phyloP scores from a whole-genome alignment of 2,888 invertebrate species.

The Teleogryllus oceanicus region DNA sequence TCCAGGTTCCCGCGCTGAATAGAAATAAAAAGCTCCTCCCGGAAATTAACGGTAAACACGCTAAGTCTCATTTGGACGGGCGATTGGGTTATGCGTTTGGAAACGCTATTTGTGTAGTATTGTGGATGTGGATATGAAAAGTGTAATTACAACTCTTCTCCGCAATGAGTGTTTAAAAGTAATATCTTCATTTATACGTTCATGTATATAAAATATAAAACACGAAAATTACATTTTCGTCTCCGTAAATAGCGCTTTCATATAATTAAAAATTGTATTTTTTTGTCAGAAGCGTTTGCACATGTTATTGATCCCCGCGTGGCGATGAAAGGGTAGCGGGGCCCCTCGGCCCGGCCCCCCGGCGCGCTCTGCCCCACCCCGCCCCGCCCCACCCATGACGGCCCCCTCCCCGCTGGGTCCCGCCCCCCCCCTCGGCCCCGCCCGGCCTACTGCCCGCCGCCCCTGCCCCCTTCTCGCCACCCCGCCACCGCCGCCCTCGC shows the following conservation, averaged over 20 bases:
- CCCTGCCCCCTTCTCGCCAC: neutral
- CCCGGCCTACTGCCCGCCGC: neutral
- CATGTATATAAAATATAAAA: neutral
- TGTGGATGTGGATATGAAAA: neutral
- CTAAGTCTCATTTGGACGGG: neutral
- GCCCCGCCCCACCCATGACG: neutral
- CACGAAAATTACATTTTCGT: slow-evolving; percentile 18
- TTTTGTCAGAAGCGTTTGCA: slow-evolving; percentile 11
- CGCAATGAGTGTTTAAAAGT: neutral
- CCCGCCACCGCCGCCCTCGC: neutral
- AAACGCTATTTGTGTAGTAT: neutral
- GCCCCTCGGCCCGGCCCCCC: neutral
- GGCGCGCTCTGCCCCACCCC: neutral
- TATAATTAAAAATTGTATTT: neutral
- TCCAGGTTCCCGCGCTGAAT: no score
- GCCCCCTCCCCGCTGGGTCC: neutral
- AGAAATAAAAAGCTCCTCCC: neutral
- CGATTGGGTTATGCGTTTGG: neutral
- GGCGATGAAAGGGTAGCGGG: neutral
- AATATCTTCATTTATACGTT: neutral
- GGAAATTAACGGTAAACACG: neutral
- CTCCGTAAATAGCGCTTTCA: slow-evolving; percentile 18
- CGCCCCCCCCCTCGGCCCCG: neutral
- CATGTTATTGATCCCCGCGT: neutral
- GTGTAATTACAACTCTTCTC: slow-evolving; percentile 18